These are phyloP conservation scores for Drosophila ohnishii DNA, from an alignment of 1,140 invertebrate genomes.

Conservation along the genomic window DNA sequence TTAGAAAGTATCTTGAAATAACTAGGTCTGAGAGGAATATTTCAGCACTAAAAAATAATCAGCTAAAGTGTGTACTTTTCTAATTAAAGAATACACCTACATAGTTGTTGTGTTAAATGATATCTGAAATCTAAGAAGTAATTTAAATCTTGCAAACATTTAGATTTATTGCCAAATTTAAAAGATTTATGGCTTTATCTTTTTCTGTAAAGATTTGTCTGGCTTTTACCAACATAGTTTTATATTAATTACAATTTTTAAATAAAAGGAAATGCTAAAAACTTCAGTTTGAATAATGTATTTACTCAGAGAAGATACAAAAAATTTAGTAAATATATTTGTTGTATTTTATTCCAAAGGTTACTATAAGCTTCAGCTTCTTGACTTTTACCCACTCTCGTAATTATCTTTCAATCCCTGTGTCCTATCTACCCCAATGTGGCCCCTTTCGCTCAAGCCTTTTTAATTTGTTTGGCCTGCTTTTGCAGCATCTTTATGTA, in stretches of 20 bases:
- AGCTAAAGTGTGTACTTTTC: background rate
- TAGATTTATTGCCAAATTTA: background rate
- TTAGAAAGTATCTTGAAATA: background rate
- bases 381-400: slow-evolving; percentile 7
- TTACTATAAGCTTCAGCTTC: background rate
- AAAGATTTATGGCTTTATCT: background rate
- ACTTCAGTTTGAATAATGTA: background rate
- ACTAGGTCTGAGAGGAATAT: no score
- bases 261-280: background rate
- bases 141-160: background rate
- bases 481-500: slow-evolving; percentile 31
- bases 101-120: no score
- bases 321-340: no score
- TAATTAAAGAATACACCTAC: background rate
- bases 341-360: background rate
- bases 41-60: background rate
- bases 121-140: background rate
- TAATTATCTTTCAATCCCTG: slow-evolving; percentile 22
- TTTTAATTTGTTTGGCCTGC: slow-evolving; percentile 54
- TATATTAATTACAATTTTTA: background rate
- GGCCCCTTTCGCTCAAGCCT: background rate
- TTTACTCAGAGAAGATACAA: background rate
- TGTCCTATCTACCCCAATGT: slow-evolving; percentile 27
- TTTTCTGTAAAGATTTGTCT: background rate
- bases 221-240: no score